Evolutionary conservation across 1,140 invertebrate genomes (phyloP).

Genomic region (Macrosteles quadrilineatus): DNA sequence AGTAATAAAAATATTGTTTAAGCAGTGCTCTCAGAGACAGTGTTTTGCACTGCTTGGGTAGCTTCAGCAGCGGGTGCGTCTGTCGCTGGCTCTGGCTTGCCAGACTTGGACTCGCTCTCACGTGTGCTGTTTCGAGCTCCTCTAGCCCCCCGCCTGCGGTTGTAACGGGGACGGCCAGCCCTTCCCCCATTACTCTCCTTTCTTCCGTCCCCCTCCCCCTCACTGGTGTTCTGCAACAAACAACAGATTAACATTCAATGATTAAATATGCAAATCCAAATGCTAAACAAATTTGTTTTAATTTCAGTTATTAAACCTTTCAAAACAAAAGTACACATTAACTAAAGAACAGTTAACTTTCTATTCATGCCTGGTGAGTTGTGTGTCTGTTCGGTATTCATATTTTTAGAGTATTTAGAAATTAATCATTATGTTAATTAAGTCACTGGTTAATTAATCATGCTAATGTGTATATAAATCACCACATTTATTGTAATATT

Average conservation of each 20-base stretch:
- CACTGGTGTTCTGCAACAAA: conserved; percentile 31
- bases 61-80: conserved; percentile 25
- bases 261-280: too few species aligned
- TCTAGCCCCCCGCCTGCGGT: conserved; percentile 12
- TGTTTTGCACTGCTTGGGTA: conserved; percentile 38
- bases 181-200: conserved; percentile 14
- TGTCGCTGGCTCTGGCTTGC: conserved; percentile 10
- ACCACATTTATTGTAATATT: too few species aligned
- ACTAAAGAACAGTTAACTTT: too few species aligned
- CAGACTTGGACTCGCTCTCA: conserved; percentile 34
- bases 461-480: too few species aligned
- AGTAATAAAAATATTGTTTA: conserved; percentile 23
- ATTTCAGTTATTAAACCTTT: too few species aligned
- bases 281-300: too few species aligned
- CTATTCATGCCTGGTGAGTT: too few species aligned
- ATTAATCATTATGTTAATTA: too few species aligned
- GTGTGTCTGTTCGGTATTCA: too few species aligned
- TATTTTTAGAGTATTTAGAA: too few species aligned
- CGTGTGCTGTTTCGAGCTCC: conserved; percentile 37
- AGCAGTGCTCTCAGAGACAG: conserved; percentile 37
- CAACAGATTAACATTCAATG: background rate
- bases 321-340: too few species aligned
- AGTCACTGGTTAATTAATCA: too few species aligned
- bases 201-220: conserved; percentile 27
- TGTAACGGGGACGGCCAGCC: conserved; percentile 22